Base-by-base conservation (phyloP, 2,113 vertebrate species). In the Channa argus region DNA sequence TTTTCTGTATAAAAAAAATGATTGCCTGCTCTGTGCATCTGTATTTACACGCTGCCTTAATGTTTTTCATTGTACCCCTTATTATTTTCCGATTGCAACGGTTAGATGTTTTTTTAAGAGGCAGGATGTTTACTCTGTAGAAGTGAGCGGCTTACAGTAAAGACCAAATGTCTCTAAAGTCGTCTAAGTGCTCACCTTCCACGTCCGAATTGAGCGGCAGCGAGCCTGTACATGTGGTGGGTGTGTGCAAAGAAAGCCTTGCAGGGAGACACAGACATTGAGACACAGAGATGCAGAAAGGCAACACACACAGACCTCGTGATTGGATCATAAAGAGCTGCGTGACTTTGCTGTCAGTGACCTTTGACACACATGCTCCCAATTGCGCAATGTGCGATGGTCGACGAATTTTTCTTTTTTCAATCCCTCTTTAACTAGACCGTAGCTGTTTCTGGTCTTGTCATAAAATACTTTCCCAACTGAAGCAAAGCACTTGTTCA, bases 181-280 rank as follows among this genome's bases (percentile, higher is more conserved):
- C 3, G 4, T 64, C n/a, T 5, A 12, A 63, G 54, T 14, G 51
- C 15, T 64, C 8, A 5, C 61, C 78, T 73, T 56, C 10, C 8
- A 9, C 14, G 61, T n/a, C 44, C 77, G n/a, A 72, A 43, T 68
- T 3, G 24, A 36, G 39, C 15, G n/a, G 39, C 38, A 41, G 37
- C 86, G 61, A 66, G 87, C n/a, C 71, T 50, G 0, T 36, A 52
- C 82, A 63, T 63, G 79, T 37, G 55, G 10, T 64, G 77, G 71
- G 63, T 82, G 70, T 45, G 61, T 79, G 10, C 8, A 14, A 6
- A 39, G 24, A 45, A 55, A 5, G 67, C 59, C 34, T 55, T 2
- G 9, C 8, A 43, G 33, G 49, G 34, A 47, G 24, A 24, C 24
- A 24, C 24, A 24, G 24, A 24, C 24, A 24, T 24, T 24, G 24